Evolutionary conservation across 2,888 invertebrate species (phyloP).

Genomic region (Habrosyne pyritoides): DNA sequence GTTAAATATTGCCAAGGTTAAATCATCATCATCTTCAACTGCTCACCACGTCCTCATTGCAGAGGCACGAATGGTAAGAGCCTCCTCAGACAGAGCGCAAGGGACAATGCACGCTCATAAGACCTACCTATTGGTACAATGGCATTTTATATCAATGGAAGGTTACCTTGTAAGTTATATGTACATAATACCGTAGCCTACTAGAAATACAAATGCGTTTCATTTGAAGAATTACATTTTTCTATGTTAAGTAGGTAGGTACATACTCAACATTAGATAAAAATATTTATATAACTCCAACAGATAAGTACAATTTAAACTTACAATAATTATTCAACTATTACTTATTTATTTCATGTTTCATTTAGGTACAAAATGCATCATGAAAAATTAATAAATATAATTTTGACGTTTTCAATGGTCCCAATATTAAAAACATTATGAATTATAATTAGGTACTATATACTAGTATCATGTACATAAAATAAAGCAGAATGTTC

Average conservation of each 20-base stretch:
- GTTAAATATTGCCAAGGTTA: background rate
- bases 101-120: no score
- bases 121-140: no score
- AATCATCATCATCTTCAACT: background rate
- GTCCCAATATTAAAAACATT: constrained; percentile 2
- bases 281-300: background rate
- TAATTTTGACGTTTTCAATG: background rate
- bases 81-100: no score
- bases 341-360: background rate
- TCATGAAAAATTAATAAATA: background rate
- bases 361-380: background rate
- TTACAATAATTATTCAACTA: background rate
- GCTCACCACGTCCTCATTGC: background rate
- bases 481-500: background rate
- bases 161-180: background rate
- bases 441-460: no score
- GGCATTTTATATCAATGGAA: background rate
- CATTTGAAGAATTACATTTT: background rate
- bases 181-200: background rate
- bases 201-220: background rate
- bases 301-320: background rate
- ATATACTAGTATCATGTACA: background rate
- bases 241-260: background rate
- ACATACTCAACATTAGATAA: background rate
- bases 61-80: no score